Percentiles rank a stretch among this genome's conserved stretches.
phyloP scores from a whole-genome alignment of 2,113 vertebrate species.

The Xenopus tropicalis region DNA sequence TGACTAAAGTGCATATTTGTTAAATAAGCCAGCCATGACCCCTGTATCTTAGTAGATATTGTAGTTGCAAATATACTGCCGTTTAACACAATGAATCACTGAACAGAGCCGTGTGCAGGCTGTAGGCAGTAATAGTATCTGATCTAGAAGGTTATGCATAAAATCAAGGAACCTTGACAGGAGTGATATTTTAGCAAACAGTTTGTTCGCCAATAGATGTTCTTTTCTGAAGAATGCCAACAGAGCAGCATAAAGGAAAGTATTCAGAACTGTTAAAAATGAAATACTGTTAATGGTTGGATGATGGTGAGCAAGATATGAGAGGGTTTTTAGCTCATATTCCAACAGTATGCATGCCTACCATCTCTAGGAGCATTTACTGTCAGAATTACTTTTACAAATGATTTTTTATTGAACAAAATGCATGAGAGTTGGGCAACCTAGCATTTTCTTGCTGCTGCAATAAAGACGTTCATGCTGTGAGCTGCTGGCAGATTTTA shows the following conservation, averaged over 20 bases:
- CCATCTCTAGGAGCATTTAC: no score
- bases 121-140: background rate
- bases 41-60: background rate
- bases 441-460: no score
- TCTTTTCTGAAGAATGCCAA: background rate
- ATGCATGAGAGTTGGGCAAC: no score
- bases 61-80: background rate
- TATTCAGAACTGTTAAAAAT: no score
- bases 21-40: background rate
- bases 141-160: background rate
- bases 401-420: no score
- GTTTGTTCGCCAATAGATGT: background rate
- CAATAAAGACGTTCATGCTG: no score
- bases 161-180: conserved; percentile 1
- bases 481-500: no score
- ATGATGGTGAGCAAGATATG: no score
- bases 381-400: no score
- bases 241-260: background rate
- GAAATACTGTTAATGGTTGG: no score
- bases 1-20: background rate
- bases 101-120: background rate
- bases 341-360: no score
- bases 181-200: background rate
- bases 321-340: no score
- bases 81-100: background rate